Percentiles rank a stretch among this genome's conserved stretches.
Conservation (phyloP, 2,888 invertebrate species). For the Andrena bucephala region DNA sequence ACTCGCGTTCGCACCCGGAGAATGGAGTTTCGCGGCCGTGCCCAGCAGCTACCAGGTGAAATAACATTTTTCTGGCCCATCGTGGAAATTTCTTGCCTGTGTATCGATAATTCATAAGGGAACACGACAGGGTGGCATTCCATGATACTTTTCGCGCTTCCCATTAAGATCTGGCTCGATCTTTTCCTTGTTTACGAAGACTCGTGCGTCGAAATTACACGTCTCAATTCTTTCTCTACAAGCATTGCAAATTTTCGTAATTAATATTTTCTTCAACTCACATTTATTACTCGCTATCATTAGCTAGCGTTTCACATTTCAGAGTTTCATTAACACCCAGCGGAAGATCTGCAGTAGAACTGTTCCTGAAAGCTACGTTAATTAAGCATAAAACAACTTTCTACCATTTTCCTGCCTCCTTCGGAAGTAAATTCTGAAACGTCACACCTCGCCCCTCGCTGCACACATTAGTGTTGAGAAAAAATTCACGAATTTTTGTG, state of each 20-base stretch:
- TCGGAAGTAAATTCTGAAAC: too few species aligned
- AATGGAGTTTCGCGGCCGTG: constrained; percentile 25
- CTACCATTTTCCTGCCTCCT: too few species aligned
- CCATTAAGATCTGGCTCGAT: constrained; percentile 9
- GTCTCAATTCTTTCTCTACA: too few species aligned
- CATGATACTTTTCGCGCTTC: background rate
- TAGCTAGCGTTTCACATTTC: too few species aligned
- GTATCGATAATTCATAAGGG: constrained; percentile 16
- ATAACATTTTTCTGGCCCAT: constrained; percentile 39
- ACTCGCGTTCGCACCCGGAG: constrained; percentile 4
- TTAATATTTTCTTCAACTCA: too few species aligned
- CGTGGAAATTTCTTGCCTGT: constrained; percentile 4
- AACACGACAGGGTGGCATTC: background rate
- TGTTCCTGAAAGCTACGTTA: too few species aligned
- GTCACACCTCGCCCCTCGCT: too few species aligned
- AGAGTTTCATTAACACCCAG: too few species aligned
- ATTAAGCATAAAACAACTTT: too few species aligned
- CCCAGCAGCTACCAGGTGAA: constrained; percentile 17
- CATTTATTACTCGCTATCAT: background rate
- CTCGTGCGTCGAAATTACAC: background rate
- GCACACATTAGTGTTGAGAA: too few species aligned
- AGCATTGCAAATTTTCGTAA: background rate
- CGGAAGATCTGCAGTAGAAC: too few species aligned
- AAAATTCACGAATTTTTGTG: too few species aligned
- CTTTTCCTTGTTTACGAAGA: background rate